Conservation (phyloP, 2,797 vertebrate species). For the Crax fasciolata region DNA sequence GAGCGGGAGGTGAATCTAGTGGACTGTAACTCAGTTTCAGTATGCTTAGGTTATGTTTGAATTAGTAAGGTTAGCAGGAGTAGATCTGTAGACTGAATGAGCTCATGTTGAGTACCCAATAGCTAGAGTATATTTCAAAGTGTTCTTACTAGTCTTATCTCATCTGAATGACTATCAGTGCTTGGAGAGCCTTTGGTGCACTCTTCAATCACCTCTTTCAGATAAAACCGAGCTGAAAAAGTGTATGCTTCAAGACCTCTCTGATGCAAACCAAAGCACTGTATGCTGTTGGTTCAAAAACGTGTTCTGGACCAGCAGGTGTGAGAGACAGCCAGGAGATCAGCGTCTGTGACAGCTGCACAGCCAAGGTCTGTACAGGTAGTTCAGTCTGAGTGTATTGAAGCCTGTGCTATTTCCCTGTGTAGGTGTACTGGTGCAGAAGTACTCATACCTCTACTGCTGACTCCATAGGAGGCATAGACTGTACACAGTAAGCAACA, state of each 20-base stretch:
- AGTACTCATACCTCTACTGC: neutral
- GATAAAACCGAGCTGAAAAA: neutral
- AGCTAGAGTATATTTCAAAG: neutral
- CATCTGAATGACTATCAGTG: neutral
- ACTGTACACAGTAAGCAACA: neutral
- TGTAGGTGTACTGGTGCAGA: neutral
- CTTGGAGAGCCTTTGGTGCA: neutral
- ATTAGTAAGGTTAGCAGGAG: neutral
- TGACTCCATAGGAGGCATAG: neutral
- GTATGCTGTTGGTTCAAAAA: neutral
- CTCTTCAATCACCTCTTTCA: neutral
- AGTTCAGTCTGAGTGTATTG: accelerated
- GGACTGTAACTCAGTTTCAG: neutral
- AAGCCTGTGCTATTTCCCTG: neutral
- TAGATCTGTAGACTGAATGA: neutral
- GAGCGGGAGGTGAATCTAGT: neutral
- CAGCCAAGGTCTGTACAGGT: neutral
- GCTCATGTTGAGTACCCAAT: neutral
- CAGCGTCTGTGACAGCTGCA: neutral
- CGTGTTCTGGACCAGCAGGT: neutral
- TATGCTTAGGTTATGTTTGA: neutral
- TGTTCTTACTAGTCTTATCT: neutral
- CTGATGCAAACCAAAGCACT: accelerated
- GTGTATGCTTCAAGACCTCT: neutral
- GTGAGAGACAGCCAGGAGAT: neutral